Conservation (phyloP, 53 echinoderm and acorn worm genomes). For the Holothuria leucospilota region DNA sequence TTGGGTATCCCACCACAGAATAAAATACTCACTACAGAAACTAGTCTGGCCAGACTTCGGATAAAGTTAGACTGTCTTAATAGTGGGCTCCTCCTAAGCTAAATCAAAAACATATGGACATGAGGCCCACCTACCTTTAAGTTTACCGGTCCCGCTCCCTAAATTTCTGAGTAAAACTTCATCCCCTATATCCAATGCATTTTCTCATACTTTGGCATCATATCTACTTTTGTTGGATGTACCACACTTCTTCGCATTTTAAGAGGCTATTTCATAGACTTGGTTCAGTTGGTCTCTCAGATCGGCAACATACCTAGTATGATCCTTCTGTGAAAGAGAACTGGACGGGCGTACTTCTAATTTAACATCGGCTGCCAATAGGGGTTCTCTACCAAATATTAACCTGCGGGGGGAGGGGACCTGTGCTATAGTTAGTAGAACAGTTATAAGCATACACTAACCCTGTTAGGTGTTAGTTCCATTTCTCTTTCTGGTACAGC, state of each 20-base stretch:
- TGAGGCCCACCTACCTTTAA: constrained; percentile 49
- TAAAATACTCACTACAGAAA: no score
- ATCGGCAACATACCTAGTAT: constrained; percentile 48
- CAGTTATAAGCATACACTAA: constrained; percentile 36
- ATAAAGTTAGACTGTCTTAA: no score
- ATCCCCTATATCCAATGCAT: constrained; percentile 33
- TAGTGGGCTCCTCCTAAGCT: no score
- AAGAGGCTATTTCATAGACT: constrained; percentile 52
- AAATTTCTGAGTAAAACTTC: constrained; percentile 47
- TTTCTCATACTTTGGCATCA: constrained; percentile 53
- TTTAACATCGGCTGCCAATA: constrained; percentile 44
- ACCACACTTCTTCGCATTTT: constrained; percentile 31
- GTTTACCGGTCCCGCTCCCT: constrained; percentile 37
- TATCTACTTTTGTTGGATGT: constrained; percentile 50
- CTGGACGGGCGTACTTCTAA: not conserved
- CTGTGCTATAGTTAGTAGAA: constrained; percentile 56
- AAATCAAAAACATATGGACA: constrained; percentile 20
- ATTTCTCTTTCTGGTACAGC: not conserved
- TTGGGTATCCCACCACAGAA: no score
- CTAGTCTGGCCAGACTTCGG: no score
- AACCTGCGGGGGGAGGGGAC: constrained; percentile 60
- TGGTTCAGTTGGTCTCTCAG: constrained; percentile 15
- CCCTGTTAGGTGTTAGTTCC: not conserved
- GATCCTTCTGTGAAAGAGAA: not conserved
- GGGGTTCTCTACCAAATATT: constrained; percentile 70